Conservation (phyloP, 2,888 invertebrate species). For the Coelopa pilipes region DNA sequence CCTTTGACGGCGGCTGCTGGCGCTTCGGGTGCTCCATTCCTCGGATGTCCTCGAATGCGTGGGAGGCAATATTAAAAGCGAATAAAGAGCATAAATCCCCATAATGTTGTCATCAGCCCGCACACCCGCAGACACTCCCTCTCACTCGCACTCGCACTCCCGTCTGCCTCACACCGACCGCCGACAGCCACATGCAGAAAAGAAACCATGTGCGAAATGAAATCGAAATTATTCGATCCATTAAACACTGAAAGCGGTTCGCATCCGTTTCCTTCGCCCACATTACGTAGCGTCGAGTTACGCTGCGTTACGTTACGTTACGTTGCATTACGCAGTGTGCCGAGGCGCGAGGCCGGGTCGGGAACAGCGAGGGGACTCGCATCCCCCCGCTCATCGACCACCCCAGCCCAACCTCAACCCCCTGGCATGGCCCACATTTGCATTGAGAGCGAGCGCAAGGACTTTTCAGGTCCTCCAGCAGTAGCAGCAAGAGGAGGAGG, state of each 20-base stretch:
- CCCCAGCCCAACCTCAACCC: not conserved
- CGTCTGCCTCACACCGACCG: no score
- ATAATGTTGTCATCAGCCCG: no score
- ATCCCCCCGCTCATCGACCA: slow-evolving; percentile 41
- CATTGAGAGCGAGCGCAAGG: slow-evolving; percentile 22
- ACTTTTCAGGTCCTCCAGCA: slow-evolving; percentile 6
- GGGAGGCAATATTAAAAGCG: no score
- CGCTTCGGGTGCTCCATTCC: no score
- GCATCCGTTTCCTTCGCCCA: slow-evolving; percentile 12
- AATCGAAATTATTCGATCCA: slow-evolving; percentile 61
- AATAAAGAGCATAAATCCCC: no score
- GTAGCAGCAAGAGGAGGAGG: no score
- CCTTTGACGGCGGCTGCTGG: no score
- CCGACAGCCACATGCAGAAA: not conserved
- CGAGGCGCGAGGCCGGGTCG: slow-evolving; percentile 51
- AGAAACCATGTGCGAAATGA: slow-evolving; percentile 44
- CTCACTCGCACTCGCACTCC: no score
- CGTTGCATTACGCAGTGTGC: not conserved
- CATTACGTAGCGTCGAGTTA: slow-evolving; percentile 4
- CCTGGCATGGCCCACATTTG: slow-evolving; percentile 11
- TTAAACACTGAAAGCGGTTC: slow-evolving; percentile 54
- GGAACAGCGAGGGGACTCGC: slow-evolving; percentile 59
- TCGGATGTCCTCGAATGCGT: no score
- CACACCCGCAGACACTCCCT: no score
- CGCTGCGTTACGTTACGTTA: slow-evolving; percentile 12